phyloP scores from a whole-genome alignment of 2,888 invertebrate species.

The Amiota communis region DNA sequence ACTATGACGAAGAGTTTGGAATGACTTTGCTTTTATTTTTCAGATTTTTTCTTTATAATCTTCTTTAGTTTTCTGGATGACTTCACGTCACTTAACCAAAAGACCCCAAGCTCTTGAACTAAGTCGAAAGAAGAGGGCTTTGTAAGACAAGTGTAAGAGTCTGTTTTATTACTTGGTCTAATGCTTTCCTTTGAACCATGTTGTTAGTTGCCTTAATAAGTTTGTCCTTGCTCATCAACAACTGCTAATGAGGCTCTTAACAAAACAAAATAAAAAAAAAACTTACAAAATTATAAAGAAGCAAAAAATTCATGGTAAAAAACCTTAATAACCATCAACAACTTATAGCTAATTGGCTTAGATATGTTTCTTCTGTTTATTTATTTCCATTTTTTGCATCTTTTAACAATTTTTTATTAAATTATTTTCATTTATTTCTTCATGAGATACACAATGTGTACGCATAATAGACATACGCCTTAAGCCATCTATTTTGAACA shows the following conservation, averaged over 20 bases:
- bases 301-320: slow-evolving; percentile 8
- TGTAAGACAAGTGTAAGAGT: slow-evolving; percentile 19
- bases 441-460: too few species aligned
- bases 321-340: not conserved
- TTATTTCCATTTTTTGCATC: not conserved
- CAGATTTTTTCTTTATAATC: slow-evolving; percentile 33
- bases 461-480: too few species aligned
- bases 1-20: slow-evolving; percentile 61
- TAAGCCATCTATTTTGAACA: too few species aligned
- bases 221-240: slow-evolving; percentile 20
- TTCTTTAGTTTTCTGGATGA: not conserved
- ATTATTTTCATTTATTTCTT: too few species aligned
- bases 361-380: not conserved
- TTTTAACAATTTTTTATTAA: not conserved
- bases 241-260: not conserved
- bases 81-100: too few species aligned
- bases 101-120: too few species aligned
- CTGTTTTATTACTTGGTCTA: too few species aligned
- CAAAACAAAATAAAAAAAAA: not conserved
- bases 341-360: slow-evolving; percentile 6
- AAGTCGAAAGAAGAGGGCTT: not conserved
- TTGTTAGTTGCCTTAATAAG: not conserved
- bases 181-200: slow-evolving; percentile 10
- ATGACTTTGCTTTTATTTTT: slow-evolving; percentile 23
- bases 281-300: not conserved